A percentile compares a stretch with the other conserved stretches of the same genome.
Conservation (phyloP, 2,888 invertebrate genomes). For the Hecatera dysodea region DNA sequence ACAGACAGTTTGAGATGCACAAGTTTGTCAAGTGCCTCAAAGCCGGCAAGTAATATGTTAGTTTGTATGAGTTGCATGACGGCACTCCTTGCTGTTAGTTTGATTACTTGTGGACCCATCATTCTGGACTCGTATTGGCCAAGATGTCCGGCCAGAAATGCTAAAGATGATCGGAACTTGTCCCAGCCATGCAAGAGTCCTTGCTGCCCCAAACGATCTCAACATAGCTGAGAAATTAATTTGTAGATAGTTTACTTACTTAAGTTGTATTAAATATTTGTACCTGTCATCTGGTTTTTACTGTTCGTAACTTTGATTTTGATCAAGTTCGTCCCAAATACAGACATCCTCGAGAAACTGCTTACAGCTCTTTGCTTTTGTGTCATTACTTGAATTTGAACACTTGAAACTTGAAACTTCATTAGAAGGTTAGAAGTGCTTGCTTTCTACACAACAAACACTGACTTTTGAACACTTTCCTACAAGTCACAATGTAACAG, state of each 20-base stretch:
- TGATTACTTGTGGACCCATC: conserved; percentile 78
- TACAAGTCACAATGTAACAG: too few relatives aligned
- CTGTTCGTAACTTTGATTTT: too few relatives aligned
- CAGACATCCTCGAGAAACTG: not conserved
- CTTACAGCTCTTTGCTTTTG: too few relatives aligned
- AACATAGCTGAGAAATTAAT: conserved; percentile 49
- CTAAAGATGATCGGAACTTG: rapidly evolving
- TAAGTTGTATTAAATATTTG: conserved; percentile 61
- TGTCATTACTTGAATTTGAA: not conserved
- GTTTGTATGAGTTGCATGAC: conserved; percentile 77
- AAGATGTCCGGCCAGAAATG: not conserved
- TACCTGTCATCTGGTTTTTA: conserved; percentile 25
- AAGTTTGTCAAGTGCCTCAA: conserved; percentile 79
- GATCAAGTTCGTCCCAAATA: not conserved
- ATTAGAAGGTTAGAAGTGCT: too few relatives aligned
- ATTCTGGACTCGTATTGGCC: conserved; percentile 74
- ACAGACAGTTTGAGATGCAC: conserved; percentile 77
- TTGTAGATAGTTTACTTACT: conserved; percentile 57
- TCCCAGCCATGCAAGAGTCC: conserved; percentile 71
- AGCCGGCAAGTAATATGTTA: conserved; percentile 74
- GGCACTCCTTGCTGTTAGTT: conserved; percentile 73
- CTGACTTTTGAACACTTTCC: too few relatives aligned
- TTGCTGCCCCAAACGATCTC: conserved; percentile 73
- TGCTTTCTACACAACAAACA: too few relatives aligned
- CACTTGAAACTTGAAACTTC: too few relatives aligned